Evolutionary conservation across 2,113 vertebrate species (phyloP), one percentile per base, ranked within the genome.

Genomic region (Chlorocebus sabaeus): DNA sequence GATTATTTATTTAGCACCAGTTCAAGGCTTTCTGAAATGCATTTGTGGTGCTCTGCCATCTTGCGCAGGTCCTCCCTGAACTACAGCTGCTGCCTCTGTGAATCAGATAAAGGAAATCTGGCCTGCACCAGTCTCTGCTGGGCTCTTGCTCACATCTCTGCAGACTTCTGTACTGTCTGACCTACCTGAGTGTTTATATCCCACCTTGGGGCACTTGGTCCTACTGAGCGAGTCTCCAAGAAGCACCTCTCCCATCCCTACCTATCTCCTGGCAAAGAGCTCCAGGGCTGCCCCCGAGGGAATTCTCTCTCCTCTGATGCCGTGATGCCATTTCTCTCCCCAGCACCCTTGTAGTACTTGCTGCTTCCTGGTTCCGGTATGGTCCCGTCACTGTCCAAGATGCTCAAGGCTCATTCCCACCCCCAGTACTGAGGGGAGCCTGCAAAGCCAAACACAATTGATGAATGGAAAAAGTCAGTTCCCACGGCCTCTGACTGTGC

Each of bases 1-100:
- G 25, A 92, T 97, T 89, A 96, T 95, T 96, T 95, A 90, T 90
- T 96, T 84, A 96, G 80, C 75, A 73, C 87, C 86, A n/a, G 94
- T 61, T 87, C 73, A n/a, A 67, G 82, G 90, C 95, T 93, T 84
- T 83, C 87, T 61, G 11, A 80, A 67, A 45, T 8, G 83, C 90
- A 82, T 25, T 48, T 12, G 2, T 4, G 79, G 73, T n/a, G 75
- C 70, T 59, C 38, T 55, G n/a, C 80, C 12, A 0, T 73, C 55
- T 64, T 23, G 23, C 20, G 0, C 25, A 73, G 87, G 93, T 32
- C 9, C 2, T 2, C 40, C 6, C 55, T 12, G 55, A 85, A 68
- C 75, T 35, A 38, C 59, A 17, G 27, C 14, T 23, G 0, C 83
- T 73, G 83, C n/a, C 17, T 43, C 50, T 18, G 25, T 12, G 89